Conservation (phyloP, 2,888 invertebrate species). For the Sarcophaga rosellei region DNA sequence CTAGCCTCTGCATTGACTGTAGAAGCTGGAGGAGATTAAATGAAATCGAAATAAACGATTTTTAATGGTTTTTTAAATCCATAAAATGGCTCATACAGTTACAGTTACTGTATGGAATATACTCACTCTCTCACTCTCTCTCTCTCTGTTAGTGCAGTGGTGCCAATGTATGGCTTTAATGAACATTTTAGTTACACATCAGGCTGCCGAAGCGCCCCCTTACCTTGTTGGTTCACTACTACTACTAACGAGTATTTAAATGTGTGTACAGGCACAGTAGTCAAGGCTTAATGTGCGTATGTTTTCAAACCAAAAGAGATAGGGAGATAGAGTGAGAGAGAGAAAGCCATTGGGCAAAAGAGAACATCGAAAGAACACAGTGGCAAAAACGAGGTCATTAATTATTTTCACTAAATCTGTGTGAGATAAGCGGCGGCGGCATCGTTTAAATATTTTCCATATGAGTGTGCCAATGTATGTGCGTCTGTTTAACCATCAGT, state of each 20-base stretch:
- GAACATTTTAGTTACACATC: constrained; percentile 57
- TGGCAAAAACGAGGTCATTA: constrained; percentile 81
- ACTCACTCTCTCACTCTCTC: too few relatives aligned
- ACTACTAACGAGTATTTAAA: constrained; percentile 66
- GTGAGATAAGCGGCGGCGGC: constrained; percentile 75
- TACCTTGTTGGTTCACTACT: constrained; percentile 2
- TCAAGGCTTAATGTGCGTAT: constrained; percentile 1
- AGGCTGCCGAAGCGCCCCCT: background rate
- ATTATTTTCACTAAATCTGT: constrained; percentile 80
- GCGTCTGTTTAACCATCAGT: constrained; percentile 51
- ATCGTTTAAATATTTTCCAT: constrained; percentile 59
- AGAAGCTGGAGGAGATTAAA: constrained; percentile 76
- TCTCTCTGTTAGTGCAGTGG: too few relatives aligned
- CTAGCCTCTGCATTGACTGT: background rate
- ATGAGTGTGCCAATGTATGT: background rate
- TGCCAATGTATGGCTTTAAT: constrained; percentile 46
- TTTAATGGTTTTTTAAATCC: constrained; percentile 77
- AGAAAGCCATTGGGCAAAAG: constrained; percentile 44
- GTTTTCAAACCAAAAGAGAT: background rate
- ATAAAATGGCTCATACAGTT: constrained; percentile 24
- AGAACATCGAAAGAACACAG: constrained; percentile 28
- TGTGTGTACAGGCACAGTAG: background rate
- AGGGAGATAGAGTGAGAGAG: too few relatives aligned
- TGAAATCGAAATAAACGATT: constrained; percentile 82
- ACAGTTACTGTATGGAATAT: background rate